phyloP scores from a whole-genome alignment of 2,888 invertebrate species.

The Trilocha varians region DNA sequence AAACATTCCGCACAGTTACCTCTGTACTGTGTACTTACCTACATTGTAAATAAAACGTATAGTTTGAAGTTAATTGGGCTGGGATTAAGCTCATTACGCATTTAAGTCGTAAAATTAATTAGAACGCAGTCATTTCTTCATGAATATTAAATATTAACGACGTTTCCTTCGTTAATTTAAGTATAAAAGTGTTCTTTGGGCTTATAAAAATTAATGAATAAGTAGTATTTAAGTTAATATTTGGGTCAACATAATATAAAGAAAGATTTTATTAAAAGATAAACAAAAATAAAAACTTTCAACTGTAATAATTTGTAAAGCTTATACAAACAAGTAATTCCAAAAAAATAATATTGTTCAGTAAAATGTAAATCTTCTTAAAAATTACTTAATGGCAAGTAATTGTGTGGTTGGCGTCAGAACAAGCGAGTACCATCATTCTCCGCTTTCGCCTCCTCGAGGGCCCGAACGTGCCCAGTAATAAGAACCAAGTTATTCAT shows the following conservation, averaged over 20 bases:
- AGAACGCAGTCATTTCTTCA: not conserved
- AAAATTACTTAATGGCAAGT: slow-evolving; percentile 52
- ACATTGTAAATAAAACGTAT: not conserved
- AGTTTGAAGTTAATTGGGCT: not conserved
- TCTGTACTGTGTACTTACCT: not conserved
- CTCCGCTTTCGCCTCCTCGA: slow-evolving; percentile 22
- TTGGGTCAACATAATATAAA: no score
- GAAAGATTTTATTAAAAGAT: no score
- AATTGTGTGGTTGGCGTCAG: slow-evolving; percentile 44
- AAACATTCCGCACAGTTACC: not conserved
- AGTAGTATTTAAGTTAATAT: no score
- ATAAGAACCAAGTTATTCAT: slow-evolving; percentile 66
- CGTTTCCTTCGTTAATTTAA: not conserved
- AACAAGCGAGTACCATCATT: slow-evolving; percentile 16
- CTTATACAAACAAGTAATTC: no score
- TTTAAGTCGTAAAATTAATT: not conserved
- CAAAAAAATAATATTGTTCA: no score
- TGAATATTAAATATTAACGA: not conserved
- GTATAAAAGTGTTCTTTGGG: not conserved
- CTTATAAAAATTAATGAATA: no score
- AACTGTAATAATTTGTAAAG: no score
- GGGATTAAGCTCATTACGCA: slow-evolving; percentile 1
- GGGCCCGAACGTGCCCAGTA: slow-evolving; percentile 63
- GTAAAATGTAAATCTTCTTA: slow-evolving; percentile 49
- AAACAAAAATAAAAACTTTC: no score